A percentile compares a stretch with the other conserved stretches of the same genome.
These are phyloP conservation scores for Lasiurus cinereus DNA, from an alignment of 2,113 vertebrate species.

Conservation along the genomic window DNA sequence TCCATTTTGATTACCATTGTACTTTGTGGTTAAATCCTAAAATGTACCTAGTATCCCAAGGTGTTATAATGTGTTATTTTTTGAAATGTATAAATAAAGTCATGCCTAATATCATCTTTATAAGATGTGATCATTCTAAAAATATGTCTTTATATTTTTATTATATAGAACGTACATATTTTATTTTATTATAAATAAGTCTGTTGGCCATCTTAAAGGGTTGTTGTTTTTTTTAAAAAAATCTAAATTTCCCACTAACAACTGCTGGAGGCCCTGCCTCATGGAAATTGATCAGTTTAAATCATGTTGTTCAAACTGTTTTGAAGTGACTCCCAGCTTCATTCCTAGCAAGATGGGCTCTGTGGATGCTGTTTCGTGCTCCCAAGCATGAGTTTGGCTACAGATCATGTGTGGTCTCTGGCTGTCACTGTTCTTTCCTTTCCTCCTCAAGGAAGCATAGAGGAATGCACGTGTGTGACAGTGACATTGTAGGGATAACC, in stretches of 20 bases:
- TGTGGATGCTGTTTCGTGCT: fast-evolving
- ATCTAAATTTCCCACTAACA: background rate
- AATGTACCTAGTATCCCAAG: background rate
- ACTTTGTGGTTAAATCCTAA: background rate
- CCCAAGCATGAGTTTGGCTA: background rate
- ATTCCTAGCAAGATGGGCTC: background rate
- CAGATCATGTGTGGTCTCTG: background rate
- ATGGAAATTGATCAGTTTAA: background rate
- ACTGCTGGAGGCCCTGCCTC: background rate
- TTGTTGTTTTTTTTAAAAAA: background rate
- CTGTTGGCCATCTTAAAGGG: background rate
- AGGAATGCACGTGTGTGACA: background rate
- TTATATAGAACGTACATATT: background rate
- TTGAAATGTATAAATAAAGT: conserved; percentile 52
- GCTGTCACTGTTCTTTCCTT: background rate
- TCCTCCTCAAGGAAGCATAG: background rate
- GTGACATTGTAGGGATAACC: background rate
- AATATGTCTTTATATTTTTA: conserved; percentile 31
- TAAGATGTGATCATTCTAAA: conserved; percentile 9
- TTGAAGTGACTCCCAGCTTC: background rate
- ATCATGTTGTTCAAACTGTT: background rate
- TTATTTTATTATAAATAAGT: conserved; percentile 7
- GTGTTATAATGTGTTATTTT: conserved; percentile 10
- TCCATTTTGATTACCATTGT: background rate
- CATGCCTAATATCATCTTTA: background rate